Evolutionary conservation across 2,797 vertebrate genomes (phyloP), one percentile per base, ranked within the genome.

Genomic region (Smutsia temminckii): DNA sequence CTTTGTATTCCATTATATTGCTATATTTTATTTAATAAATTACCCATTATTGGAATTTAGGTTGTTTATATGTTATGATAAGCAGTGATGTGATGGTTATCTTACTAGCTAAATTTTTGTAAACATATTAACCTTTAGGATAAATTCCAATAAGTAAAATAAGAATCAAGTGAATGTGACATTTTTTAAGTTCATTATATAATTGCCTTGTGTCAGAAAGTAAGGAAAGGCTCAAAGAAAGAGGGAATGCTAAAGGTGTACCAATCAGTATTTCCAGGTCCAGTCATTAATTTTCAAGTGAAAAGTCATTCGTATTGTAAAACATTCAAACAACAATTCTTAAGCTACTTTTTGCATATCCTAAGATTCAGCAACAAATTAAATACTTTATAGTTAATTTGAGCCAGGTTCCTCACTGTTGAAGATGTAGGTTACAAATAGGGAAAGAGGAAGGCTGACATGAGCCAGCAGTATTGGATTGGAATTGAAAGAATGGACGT

Each of bases 131-230:
- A 68, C 40, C 21, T 51, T 85, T 53, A 59, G 72, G 18, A 40
- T 92, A 79, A 88, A 79, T 89, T 84, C 57, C 21, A 57, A 72
- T 23, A 96, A 64, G 40, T 77, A 83, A 86, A 87, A 49, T 18
- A 49, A 66, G 25, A 42, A 42, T 72, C 23, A 64, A 20, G 64
- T 84, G 37, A 85, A 81, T 17, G 64, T 5, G 11, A 40, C 21
- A 46, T 83, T 40, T 91, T 53, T 34, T 55, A 78, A 10, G 57
- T 69, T 91, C 16, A 25, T 78, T 78, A 16, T 61, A 40, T 85
- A 80, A 72, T 80, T 57, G 55, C n/a, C 49, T 94, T 88, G 27
- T 64, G 64, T 87, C 29, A 66, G 75, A 81, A 91, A 80, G 55
- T 37, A 46, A 91, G 75, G 20, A 64, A 86, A 16, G 17, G 7